A percentile compares a stretch with the other conserved stretches of the same genome.
phyloP scores from a whole-genome alignment of 2,888 invertebrate genomes.

The Pandemis cinnamomeana region DNA sequence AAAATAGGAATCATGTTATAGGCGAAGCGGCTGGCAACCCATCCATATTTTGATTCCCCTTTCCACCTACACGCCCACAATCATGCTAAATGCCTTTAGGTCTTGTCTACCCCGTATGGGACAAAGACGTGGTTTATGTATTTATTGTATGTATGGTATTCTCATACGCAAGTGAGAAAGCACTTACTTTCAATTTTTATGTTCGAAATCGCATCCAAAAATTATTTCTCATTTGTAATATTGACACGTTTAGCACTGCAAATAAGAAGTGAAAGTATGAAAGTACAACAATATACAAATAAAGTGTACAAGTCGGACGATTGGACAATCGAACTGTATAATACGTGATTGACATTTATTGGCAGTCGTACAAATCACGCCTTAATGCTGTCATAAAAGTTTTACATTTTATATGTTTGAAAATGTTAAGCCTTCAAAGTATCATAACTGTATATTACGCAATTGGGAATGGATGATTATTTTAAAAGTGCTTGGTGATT shows the following conservation, averaged over 20 bases:
- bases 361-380: conserved; percentile 18
- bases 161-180: background rate
- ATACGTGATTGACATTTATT: conserved; percentile 31
- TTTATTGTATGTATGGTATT: too few species aligned
- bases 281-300: conserved; percentile 23
- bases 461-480: too few species aligned
- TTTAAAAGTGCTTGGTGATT: too few species aligned
- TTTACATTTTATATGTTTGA: background rate
- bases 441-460: background rate
- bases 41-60: too few species aligned
- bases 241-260: conserved; percentile 24
- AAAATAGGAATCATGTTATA: too few species aligned
- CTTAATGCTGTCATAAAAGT: conserved; percentile 7
- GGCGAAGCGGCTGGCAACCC: too few species aligned
- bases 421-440: background rate
- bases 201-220: conserved; percentile 6
- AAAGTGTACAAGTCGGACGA: conserved; percentile 15
- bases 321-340: conserved; percentile 23
- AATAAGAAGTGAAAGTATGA: conserved; percentile 37
- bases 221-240: conserved; percentile 27
- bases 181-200: conserved; percentile 3
- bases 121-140: too few species aligned
- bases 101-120: too few species aligned
- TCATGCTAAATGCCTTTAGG: too few species aligned
- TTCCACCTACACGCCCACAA: too few species aligned